These are phyloP conservation scores for Megamerina dolium DNA, from an alignment of 2,888 invertebrate species.

Conservation along the genomic window DNA sequence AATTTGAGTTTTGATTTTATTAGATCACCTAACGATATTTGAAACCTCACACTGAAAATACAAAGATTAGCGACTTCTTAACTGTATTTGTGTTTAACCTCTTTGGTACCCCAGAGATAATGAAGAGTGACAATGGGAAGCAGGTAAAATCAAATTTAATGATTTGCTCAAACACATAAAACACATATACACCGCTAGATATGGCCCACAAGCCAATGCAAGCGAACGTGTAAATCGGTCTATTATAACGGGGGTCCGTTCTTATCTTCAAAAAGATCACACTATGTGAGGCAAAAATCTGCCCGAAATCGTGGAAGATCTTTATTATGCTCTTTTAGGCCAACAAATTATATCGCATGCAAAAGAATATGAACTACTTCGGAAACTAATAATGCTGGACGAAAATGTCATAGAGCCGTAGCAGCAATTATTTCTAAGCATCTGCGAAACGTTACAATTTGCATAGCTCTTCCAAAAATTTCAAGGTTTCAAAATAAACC, in stretches of 20 bases:
- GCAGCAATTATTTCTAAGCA: no score
- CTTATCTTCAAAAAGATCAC: conserved; percentile 11
- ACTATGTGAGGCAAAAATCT: conserved; percentile 8
- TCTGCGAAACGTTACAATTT: no score
- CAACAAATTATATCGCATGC: conserved; percentile 1
- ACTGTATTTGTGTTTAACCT: conserved; percentile 14
- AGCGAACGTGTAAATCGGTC: conserved; percentile 17
- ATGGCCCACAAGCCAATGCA: conserved; percentile 17
- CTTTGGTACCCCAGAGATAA: conserved; percentile 11
- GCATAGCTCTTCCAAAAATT: no score
- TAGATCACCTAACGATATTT: conserved; percentile 9
- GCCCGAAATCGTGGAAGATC: conserved; percentile 10
- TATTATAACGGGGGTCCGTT: conserved; percentile 9
- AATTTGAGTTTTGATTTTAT: conserved; percentile 14
- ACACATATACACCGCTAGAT: conserved; percentile 14
- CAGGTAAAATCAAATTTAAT: no score
- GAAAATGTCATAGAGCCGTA: conserved; percentile 3
- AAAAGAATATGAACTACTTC: background rate
- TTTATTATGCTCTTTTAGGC: conserved; percentile 10
- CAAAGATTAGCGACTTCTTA: conserved; percentile 9
- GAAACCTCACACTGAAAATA: no score
- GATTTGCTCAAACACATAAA: conserved; percentile 9
- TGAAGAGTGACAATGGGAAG: conserved; percentile 14
- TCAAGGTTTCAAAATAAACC: no score
- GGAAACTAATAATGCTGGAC: conserved; percentile 8